These are phyloP conservation scores for Apis dorsata DNA, from an alignment of 1,140 invertebrate species.

Conservation along the genomic window DNA sequence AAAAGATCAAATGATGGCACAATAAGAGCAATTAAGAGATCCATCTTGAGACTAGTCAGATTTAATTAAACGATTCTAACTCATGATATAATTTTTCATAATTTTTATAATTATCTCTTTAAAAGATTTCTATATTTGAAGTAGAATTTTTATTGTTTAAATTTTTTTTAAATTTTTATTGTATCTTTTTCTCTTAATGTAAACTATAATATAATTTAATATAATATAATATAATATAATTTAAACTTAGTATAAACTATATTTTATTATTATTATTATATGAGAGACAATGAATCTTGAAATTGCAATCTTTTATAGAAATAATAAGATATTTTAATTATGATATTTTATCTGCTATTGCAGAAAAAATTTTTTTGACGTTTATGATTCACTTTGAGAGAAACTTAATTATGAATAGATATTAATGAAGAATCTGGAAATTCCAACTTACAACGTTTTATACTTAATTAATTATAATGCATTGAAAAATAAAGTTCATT, in stretches of 20 bases:
- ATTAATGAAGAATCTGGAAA: not conserved
- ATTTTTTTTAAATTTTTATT: not conserved
- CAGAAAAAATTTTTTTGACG: not conserved
- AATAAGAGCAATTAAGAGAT: constrained; percentile 11
- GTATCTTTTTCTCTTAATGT: not conserved
- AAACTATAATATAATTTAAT: not conserved
- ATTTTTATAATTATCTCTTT: no score
- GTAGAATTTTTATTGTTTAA: not conserved
- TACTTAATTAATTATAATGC: not conserved
- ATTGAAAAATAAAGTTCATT: not conserved
- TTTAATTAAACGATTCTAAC: not conserved
- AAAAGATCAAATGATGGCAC: not conserved
- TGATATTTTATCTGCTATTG: not conserved
- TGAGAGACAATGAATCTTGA: no score
- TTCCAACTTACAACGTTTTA: not conserved
- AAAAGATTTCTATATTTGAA: not conserved
- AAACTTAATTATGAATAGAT: not conserved
- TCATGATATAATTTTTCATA: not conserved
- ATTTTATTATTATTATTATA: no score
- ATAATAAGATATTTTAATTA: no score
- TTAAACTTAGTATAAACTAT: no score
- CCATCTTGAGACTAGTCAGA: not conserved
- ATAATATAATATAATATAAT: no score
- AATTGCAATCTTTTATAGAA: no score
- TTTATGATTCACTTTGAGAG: not conserved